Base-by-base conservation (phyloP, 1,140 invertebrate genomes). In the Thaumatotibia leucotreta region DNA sequence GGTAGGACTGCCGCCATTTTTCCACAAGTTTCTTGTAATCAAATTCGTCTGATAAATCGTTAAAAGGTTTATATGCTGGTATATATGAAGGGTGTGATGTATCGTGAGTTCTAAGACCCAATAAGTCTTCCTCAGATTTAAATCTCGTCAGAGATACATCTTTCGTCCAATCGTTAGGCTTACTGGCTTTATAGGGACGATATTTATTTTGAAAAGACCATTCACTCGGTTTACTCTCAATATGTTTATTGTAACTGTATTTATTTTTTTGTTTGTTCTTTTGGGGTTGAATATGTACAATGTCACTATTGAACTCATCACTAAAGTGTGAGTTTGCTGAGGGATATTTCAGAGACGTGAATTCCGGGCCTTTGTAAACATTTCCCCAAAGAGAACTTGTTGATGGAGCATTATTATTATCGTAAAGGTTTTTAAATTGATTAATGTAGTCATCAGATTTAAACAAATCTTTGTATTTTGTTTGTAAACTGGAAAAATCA, bases 101-200 rank as follows among this genome's bases (percentile, higher is more conserved):
- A 65, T 91, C 88, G 39, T 84, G 86, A 39, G 82, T 91, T 75
- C 88, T 79, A 17, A 91, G 69, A 6, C 80, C 86, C 27, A 91
- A 31, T 52, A 91, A 80, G 74, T 91, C 88, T 70, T 91, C 88
- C 71, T 91, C 88, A 2, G 83, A 83, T 70, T 86, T 91, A 61
- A 77, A 91, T 68, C 82, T 76, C 79, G 24, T 71, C 75, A 8
- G 69, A 62, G 58, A 69, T 52, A 66, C 65, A 63, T 87, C 77
- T 72, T 76, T 81, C 54, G 69, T 74, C 88, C 88, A 88, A 35
- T 86, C 84, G 9, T 66, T 75, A 10, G 67, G 72, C 65, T 68
- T 71, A 35, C 66, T 79, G 54, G 63, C 35, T 72, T 76, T 85
- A 50, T 79, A 68, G 4, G 78, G 76, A 66, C 72, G 77, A n/a